Conservation (phyloP, 2,888 invertebrate species). For the Oxytorus armatus region DNA sequence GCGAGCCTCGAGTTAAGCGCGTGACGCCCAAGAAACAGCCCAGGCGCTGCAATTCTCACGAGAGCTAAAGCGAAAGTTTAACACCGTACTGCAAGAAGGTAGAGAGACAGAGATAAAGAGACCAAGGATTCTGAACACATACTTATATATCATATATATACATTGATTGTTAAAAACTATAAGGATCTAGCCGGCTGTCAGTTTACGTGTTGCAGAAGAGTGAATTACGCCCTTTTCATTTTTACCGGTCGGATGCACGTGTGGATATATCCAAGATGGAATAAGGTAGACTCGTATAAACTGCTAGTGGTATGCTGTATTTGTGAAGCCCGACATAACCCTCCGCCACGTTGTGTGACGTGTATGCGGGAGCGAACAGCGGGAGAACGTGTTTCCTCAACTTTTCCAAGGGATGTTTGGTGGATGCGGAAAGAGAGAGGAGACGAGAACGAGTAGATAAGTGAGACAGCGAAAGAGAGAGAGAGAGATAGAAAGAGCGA, state of each 20-base stretch:
- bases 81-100: neutral
- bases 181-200: constrained; percentile 5
- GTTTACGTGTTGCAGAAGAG: neutral
- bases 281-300: constrained; percentile 9
- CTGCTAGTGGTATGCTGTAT: constrained; percentile 14
- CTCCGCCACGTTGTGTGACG: constrained; percentile 14
- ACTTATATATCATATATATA: neutral
- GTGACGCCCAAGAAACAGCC: constrained; percentile 3
- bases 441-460: constrained; percentile 8
- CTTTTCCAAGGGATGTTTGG: constrained; percentile 47
- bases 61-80: constrained; percentile 52
- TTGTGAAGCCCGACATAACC: neutral
- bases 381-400: constrained; percentile 49
- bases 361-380: constrained; percentile 24
- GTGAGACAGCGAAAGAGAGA: neutral
- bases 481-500: constrained; percentile 10
- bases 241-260: neutral
- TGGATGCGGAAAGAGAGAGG: constrained; percentile 15
- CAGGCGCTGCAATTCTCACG: constrained; percentile 45
- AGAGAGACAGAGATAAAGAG: neutral
- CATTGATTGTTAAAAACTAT: constrained; percentile 9
- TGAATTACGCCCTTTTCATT: neutral
- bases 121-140: neutral
- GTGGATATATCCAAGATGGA: neutral
- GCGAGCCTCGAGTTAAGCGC: neutral